Base-by-base conservation (phyloP, 2,113 vertebrate genomes). In the Ochotona curzoniae region DNA sequence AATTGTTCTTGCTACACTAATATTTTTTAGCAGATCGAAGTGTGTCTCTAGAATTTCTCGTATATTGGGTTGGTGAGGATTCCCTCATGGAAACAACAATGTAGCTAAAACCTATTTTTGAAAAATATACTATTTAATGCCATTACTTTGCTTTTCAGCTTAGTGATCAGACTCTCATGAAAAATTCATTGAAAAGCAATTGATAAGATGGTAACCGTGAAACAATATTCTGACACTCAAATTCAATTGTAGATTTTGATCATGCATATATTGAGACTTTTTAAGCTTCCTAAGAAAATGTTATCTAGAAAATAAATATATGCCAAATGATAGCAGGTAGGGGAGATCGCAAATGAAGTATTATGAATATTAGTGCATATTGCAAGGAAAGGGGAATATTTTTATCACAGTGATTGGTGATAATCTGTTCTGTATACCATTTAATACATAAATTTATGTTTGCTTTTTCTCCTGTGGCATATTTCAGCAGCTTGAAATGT, bases 401-500 rank as follows among this genome's bases (percentile, higher is more conserved):
- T 17, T 57, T 14, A 57, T 17, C 18, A 57, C 14, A 57, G 14
- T 14, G 54, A 63, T 90, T 83, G 12, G 18, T 87, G 67, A 63
- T 87, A 78, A 66, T 18, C n/a, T 73, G 18, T 7, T 69, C 25
- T 30, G 89, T 81, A 51, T 23, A 73, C 21, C 84, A 78, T 76
- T 38, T 75, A 69, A 90, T 95, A 94, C 75, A 71, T 26, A 35
- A 0, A 6, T 95, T 70, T 95, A 10, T 88, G 93, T 94, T 94
- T 95, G 93, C 76, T 71, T 96, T 95, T 47, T 90, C 18, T 96
- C 91, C 67, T 83, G 35, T 94, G 80, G 8, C 54, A 78, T 15
- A 84, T 95, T 96, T 93, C 97, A 96, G 93, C n/a, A 96, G 60
- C 66, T 97, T 93, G 63, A 95, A 96, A 96, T 83, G 94, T 96